Evolutionary conservation across 2,888 invertebrate genomes (phyloP).

Genomic region (Saturnia pavonia): DNA sequence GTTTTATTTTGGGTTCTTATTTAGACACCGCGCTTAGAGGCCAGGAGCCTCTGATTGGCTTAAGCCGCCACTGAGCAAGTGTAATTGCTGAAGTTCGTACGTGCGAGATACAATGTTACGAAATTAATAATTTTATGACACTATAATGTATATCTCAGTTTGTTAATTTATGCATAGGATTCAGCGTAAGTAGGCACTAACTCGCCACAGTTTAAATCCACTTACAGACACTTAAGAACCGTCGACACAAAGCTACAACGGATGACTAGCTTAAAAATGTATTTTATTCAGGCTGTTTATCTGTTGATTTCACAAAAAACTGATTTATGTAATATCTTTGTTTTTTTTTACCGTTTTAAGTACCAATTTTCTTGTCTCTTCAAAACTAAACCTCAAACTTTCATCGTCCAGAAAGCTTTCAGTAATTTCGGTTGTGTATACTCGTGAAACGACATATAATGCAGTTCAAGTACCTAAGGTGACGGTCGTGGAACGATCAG

Average conservation of each 20-base stretch:
- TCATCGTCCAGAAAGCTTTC: too few species aligned
- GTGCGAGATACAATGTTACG: background rate
- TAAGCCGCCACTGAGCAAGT: too few species aligned
- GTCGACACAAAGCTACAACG: background rate
- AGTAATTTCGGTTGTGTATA: background rate
- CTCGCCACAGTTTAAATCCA: slow-evolving; percentile 9
- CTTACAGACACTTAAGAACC: slow-evolving; percentile 8
- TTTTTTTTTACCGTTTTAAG: too few species aligned
- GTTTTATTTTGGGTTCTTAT: too few species aligned
- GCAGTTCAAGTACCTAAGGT: too few species aligned
- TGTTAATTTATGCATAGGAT: slow-evolving; percentile 17
- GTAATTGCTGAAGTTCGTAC: too few species aligned
- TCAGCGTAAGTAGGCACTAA: slow-evolving; percentile 9
- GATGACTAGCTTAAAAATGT: background rate
- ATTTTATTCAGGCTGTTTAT: too few species aligned
- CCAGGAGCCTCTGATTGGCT: too few species aligned
- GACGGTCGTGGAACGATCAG: too few species aligned
- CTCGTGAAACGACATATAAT: background rate
- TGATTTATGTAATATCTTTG: too few species aligned
- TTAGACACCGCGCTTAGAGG: too few species aligned
- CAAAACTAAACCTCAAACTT: background rate
- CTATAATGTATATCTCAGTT: background rate
- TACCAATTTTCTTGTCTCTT: background rate
- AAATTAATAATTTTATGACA: background rate
- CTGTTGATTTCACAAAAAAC: too few species aligned